phyloP scores from a whole-genome alignment of 2,113 vertebrate species.

The Falco punctatus region DNA sequence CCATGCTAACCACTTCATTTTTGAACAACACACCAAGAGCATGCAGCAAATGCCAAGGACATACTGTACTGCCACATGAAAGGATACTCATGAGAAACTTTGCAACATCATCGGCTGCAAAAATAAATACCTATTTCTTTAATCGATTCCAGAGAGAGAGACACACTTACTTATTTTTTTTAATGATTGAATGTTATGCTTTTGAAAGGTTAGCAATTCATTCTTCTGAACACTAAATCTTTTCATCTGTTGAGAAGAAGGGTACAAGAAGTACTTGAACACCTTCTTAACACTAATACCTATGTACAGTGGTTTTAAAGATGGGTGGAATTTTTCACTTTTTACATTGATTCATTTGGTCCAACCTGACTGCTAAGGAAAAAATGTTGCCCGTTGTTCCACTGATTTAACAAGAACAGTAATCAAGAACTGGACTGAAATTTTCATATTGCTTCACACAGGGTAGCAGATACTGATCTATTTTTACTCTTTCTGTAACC shows the following conservation, averaged over 20 bases:
- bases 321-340: not conserved
- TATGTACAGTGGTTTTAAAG: not conserved
- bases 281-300: not conserved
- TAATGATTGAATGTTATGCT: not conserved
- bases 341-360: not conserved
- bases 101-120: constrained; percentile 5
- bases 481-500: not conserved
- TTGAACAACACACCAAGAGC: constrained; percentile 49
- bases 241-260: not conserved
- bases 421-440: not conserved
- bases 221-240: not conserved
- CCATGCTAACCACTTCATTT: constrained; percentile 63
- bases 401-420: not conserved
- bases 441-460: not conserved
- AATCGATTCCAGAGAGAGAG: not conserved
- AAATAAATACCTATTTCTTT: constrained; percentile 44
- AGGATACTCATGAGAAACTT: constrained; percentile 5
- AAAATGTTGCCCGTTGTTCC: not conserved
- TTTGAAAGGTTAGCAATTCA: not conserved
- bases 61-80: constrained; percentile 66
- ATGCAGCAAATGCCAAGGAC: constrained; percentile 64
- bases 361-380: not conserved
- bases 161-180: not conserved
- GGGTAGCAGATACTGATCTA: not conserved
- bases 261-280: not conserved